Evolutionary conservation across 2,113 vertebrate species (phyloP).

Genomic region (Polyodon spathula): DNA sequence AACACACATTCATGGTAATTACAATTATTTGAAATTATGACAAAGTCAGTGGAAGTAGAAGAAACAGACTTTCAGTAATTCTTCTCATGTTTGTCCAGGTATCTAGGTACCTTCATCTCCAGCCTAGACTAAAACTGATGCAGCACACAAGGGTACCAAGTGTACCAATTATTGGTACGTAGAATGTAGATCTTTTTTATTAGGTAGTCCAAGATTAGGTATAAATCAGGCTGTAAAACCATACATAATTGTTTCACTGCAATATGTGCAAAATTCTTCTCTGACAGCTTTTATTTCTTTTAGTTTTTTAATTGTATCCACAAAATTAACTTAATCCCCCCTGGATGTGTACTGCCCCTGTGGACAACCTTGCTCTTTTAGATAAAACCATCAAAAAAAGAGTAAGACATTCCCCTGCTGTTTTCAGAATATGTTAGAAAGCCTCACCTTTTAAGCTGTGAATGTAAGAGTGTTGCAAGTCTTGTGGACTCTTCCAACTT

Average conservation of each 20-base stretch:
- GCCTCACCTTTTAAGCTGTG: conserved; percentile 65
- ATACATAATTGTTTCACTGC: not conserved
- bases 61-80: too few relatives aligned
- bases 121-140: too few relatives aligned
- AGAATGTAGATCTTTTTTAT: too few relatives aligned
- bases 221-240: too few relatives aligned
- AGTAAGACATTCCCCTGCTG: conserved; percentile 46
- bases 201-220: too few relatives aligned
- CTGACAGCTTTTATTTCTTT: not conserved
- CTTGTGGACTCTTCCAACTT: conserved; percentile 71
- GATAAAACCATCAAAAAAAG: not conserved
- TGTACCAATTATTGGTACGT: too few relatives aligned
- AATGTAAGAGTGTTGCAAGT: conserved; percentile 65
- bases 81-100: too few relatives aligned
- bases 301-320: not conserved
- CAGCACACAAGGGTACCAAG: too few relatives aligned
- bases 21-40: too few relatives aligned
- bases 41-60: too few relatives aligned
- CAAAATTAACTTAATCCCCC: not conserved
- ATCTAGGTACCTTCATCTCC: too few relatives aligned
- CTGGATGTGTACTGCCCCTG: not conserved
- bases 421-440: conserved; percentile 32
- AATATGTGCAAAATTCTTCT: not conserved
- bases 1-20: too few relatives aligned
- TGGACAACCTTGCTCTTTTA: not conserved